Conservation (phyloP, 2,888 invertebrate species). For the Sipha maydis region DNA sequence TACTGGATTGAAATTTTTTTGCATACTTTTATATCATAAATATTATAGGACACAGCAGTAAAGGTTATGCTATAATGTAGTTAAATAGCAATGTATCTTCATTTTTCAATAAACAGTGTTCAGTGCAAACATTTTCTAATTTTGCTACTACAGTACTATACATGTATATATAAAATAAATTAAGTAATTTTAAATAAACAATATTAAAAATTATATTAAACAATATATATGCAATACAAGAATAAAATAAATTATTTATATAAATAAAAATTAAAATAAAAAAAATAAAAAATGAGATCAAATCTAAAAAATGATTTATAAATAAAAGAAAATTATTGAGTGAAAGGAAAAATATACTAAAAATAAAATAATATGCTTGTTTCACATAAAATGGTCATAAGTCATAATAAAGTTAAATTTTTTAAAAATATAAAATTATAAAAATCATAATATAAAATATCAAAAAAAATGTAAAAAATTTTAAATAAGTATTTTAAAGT, state of each 20-base stretch:
- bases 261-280: background rate
- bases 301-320: slow-evolving; percentile 7
- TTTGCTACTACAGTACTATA: background rate
- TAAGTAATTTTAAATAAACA: background rate
- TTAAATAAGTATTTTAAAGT: background rate
- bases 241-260: background rate
- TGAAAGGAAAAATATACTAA: background rate
- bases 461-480: background rate
- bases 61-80: background rate
- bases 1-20: background rate
- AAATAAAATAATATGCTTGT: background rate
- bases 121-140: background rate
- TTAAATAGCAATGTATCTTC: background rate
- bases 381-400: background rate
- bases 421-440: slow-evolving; percentile 5
- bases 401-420: background rate
- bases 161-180: background rate
- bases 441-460: background rate
- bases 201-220: background rate
- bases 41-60: background rate
- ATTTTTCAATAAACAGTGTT: slow-evolving; percentile 1
- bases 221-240: background rate
- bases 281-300: slow-evolving; percentile 52
- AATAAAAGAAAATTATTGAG: slow-evolving; percentile 1
- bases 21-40: background rate